Evolutionary conservation across 2,888 invertebrate genomes (phyloP).

Genomic region (Celastrina argiolus): DNA sequence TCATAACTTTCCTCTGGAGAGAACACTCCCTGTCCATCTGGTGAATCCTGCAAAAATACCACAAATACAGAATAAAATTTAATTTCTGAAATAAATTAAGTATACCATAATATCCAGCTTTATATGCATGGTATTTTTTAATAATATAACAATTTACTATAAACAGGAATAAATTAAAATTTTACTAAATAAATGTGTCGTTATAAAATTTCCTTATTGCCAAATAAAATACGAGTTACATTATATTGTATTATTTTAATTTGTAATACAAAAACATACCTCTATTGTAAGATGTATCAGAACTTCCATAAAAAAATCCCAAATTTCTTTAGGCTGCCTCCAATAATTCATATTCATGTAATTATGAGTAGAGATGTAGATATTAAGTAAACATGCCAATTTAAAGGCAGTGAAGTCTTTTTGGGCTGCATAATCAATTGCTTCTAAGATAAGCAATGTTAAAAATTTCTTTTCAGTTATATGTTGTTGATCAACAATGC

Average conservation of each 20-base stretch:
- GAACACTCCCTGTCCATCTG: conserved; percentile 59
- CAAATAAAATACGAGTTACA: too few species aligned
- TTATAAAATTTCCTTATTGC: too few species aligned
- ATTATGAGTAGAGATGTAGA: conserved; percentile 54
- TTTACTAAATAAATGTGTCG: too few species aligned
- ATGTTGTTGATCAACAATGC: conserved; percentile 48
- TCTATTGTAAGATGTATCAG: conserved; percentile 62
- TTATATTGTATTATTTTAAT: too few species aligned
- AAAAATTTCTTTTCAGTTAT: conserved; percentile 55
- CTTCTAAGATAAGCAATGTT: conserved; percentile 46
- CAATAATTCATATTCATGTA: conserved; percentile 65
- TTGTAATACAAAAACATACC: conserved; percentile 7
- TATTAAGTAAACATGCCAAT: conserved; percentile 51
- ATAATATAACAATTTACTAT: too few species aligned
- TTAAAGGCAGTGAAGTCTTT: conserved; percentile 51
- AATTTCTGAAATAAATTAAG: too few species aligned
- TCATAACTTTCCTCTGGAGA: conserved; percentile 61
- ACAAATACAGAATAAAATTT: neutral
- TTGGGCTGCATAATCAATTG: conserved; percentile 58
- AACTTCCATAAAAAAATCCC: conserved; percentile 60
- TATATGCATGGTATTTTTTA: too few species aligned
- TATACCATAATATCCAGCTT: too few species aligned
- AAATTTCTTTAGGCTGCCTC: conserved; percentile 50
- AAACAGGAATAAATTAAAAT: too few species aligned
- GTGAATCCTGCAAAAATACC: conserved; percentile 50